Evolutionary conservation across 2,888 invertebrate genomes (phyloP).

Genomic region (Agrochola litura): DNA sequence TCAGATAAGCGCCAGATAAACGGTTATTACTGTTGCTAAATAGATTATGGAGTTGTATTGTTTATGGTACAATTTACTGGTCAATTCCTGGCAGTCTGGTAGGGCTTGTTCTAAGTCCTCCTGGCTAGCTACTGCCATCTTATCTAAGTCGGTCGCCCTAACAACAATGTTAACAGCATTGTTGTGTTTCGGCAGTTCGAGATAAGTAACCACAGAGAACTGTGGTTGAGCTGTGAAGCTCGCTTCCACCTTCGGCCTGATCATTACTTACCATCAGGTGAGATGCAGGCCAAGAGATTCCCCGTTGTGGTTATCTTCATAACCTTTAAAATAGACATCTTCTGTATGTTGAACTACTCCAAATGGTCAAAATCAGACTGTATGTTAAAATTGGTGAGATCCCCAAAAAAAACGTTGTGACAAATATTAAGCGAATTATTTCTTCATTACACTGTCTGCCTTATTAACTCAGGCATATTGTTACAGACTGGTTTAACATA

Average conservation of each 20-base stretch:
- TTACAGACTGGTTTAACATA: conserved; percentile 38
- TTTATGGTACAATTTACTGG: background rate
- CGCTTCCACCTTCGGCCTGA: too few species aligned
- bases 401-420: conserved; percentile 4
- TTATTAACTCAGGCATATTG: conserved; percentile 33
- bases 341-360: background rate
- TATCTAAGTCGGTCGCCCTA: too few species aligned
- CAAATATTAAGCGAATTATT: conserved; percentile 9
- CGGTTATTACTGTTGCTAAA: conserved; percentile 29
- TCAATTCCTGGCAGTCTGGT: background rate
- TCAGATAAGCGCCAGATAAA: conserved; percentile 53
- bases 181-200: too few species aligned
- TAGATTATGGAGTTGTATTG: conserved; percentile 31
- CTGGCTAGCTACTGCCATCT: too few species aligned
- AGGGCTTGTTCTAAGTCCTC: too few species aligned
- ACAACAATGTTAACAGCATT: too few species aligned
- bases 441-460: background rate
- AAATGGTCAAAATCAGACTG: background rate
- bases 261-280: too few species aligned
- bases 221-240: too few species aligned
- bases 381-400: background rate
- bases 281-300: too few species aligned
- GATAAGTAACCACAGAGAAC: too few species aligned
- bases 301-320: too few species aligned
- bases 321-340: background rate